A percentile compares a stretch with the other conserved stretches of the same genome.
Evolutionary conservation across 2,888 invertebrate genomes (phyloP).

Genomic region (Cephus nigrinus): DNA sequence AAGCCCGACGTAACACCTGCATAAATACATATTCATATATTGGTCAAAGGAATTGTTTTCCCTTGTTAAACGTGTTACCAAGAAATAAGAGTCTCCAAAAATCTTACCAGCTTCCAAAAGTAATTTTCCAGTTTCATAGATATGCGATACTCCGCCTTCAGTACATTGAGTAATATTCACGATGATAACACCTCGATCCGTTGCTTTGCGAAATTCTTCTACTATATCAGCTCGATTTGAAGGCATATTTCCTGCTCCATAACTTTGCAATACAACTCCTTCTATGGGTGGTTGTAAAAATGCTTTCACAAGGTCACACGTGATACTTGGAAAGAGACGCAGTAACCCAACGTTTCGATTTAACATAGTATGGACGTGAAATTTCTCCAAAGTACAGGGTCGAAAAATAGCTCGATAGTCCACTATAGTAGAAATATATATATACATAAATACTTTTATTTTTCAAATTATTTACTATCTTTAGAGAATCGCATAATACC

Average conservation of each 20-base stretch:
- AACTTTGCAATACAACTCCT: slow-evolving; percentile 91
- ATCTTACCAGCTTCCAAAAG: slow-evolving; percentile 50
- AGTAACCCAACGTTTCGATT: slow-evolving; percentile 88
- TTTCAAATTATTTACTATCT: neutral
- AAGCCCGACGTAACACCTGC: slow-evolving; percentile 81
- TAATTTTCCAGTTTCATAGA: slow-evolving; percentile 86
- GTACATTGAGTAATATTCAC: slow-evolving; percentile 94
- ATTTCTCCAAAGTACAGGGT: slow-evolving; percentile 73
- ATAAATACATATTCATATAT: slow-evolving; percentile 69
- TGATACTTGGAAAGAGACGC: slow-evolving; percentile 92
- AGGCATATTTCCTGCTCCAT: slow-evolving; percentile 95
- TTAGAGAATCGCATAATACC: slow-evolving; percentile 54
- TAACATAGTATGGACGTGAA: slow-evolving; percentile 78
- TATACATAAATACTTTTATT: neutral
- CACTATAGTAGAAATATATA: slow-evolving; percentile 65
- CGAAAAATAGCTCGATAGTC: slow-evolving; percentile 74
- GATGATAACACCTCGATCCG: slow-evolving; percentile 82
- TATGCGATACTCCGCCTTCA: slow-evolving; percentile 81
- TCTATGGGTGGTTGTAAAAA: slow-evolving; percentile 81
- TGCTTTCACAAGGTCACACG: slow-evolving; percentile 78
- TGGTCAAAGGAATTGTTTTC: slow-evolving; percentile 22
- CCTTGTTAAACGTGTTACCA: neutral
- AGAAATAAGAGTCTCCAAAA: neutral
- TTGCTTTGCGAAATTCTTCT: slow-evolving; percentile 76
- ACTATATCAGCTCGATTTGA: slow-evolving; percentile 84